Conservation (phyloP, 2,888 invertebrate genomes). For the Subacronicta megacephala region DNA sequence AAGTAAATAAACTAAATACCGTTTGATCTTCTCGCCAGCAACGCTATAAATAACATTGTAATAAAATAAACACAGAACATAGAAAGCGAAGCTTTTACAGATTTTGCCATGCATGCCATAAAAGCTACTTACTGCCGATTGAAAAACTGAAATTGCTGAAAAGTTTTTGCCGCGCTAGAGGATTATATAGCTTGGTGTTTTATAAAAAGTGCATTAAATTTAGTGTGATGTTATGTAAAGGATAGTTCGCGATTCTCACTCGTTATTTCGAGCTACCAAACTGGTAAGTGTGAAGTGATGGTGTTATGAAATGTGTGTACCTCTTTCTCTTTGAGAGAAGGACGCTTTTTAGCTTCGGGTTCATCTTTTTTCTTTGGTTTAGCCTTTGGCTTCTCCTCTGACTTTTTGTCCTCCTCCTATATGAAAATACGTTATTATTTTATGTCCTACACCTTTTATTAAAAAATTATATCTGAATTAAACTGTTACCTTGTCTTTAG, state of each 20-base stretch:
- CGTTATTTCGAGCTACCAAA: slow-evolving; percentile 57
- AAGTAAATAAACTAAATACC: slow-evolving; percentile 5
- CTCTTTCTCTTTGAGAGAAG: slow-evolving; percentile 85
- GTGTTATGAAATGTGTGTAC: slow-evolving; percentile 65
- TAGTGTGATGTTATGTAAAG: slow-evolving; percentile 59
- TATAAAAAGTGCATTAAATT: slow-evolving; percentile 53
- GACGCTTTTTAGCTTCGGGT: slow-evolving; percentile 80
- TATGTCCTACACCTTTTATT: slow-evolving; percentile 11
- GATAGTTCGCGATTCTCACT: slow-evolving; percentile 36
- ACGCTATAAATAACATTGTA: slow-evolving; percentile 23
- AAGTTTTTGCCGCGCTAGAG: slow-evolving; percentile 56
- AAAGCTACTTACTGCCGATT: slow-evolving; percentile 55
- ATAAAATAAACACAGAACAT: slow-evolving; percentile 45
- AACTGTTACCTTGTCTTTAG: slow-evolving; percentile 81
- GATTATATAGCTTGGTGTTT: slow-evolving; percentile 56
- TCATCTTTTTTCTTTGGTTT: slow-evolving; percentile 81
- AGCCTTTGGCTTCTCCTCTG: slow-evolving; percentile 84
- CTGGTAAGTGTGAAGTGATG: slow-evolving; percentile 58
- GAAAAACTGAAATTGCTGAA: slow-evolving; percentile 40
- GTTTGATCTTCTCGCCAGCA: slow-evolving; percentile 29
- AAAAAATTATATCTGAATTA: slow-evolving; percentile 2
- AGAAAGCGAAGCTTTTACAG: slow-evolving; percentile 69
- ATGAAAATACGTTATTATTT: slow-evolving; percentile 38
- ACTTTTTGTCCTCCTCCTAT: slow-evolving; percentile 83
- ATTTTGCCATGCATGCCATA: slow-evolving; percentile 66